Conservation (phyloP, 1,140 invertebrate genomes). For the Saccostrea glomerata region DNA sequence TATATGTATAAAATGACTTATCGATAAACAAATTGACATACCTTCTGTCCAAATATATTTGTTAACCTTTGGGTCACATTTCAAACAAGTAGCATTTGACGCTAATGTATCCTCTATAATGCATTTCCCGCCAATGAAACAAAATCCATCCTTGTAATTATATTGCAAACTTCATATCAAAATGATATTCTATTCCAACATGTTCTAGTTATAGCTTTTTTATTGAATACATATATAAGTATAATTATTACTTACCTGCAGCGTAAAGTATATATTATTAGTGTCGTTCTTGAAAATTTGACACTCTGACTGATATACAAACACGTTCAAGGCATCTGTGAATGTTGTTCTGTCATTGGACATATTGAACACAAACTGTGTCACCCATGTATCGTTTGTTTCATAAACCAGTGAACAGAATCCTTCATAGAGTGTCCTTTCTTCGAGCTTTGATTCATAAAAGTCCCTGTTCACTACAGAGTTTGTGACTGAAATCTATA, state of each 20-base stretch:
- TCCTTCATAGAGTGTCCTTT: not conserved
- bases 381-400: not conserved
- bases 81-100: too few relatives aligned
- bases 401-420: not conserved
- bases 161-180: too few relatives aligned
- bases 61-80: too few relatives aligned
- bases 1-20: too few relatives aligned
- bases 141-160: too few relatives aligned
- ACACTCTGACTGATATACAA: not conserved
- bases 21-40: too few relatives aligned
- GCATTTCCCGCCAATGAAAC: too few relatives aligned
- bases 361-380: not conserved
- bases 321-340: not conserved
- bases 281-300: not conserved
- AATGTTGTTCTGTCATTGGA: not conserved
- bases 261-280: not conserved
- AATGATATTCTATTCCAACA: too few relatives aligned
- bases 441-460: not conserved
- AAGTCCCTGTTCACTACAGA: not conserved
- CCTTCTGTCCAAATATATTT: too few relatives aligned
- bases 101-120: too few relatives aligned
- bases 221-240: too few relatives aligned
- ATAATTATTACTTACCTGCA: not conserved
- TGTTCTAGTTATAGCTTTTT: too few relatives aligned
- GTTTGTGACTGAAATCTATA: not conserved